Evolutionary conservation across 2,113 vertebrate genomes (phyloP).

Genomic region (Merops nubicus): DNA sequence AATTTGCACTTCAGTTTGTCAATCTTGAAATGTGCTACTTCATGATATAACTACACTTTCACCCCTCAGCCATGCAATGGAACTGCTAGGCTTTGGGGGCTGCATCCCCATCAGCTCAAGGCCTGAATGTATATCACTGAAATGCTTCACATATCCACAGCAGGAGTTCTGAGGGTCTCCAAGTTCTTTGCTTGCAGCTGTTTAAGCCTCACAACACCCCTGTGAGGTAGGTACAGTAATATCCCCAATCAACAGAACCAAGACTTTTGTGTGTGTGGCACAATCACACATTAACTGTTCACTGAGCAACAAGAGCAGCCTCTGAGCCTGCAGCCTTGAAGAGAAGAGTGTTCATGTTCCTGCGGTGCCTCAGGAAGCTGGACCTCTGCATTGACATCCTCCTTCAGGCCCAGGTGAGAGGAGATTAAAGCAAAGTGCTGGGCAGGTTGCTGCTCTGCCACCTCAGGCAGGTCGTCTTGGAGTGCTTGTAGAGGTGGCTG

Average conservation of each 20-base stretch:
- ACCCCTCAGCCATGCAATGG: slow-evolving; percentile 49
- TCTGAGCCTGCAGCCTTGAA: neutral
- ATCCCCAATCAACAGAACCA: slow-evolving; percentile 48
- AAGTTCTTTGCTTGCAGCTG: neutral
- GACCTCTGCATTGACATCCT: neutral
- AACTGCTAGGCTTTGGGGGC: neutral
- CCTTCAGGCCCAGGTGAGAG: neutral
- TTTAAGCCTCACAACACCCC: slow-evolving; percentile 46
- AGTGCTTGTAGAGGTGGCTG: slow-evolving; percentile 97
- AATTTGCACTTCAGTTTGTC: slow-evolving; percentile 62
- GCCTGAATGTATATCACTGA: neutral
- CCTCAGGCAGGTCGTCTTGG: slow-evolving; percentile 95
- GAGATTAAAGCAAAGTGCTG: slow-evolving; percentile 84
- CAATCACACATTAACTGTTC: neutral
- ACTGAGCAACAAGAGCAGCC: neutral
- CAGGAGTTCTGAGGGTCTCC: neutral
- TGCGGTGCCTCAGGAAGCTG: neutral
- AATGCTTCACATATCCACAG: neutral
- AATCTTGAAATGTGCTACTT: slow-evolving; percentile 48
- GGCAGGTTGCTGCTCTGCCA: slow-evolving; percentile 96
- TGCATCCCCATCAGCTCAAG: neutral
- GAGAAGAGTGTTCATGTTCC: neutral
- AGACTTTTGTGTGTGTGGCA: neutral
- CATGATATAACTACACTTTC: slow-evolving; percentile 21
- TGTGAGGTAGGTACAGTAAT: slow-evolving; percentile 66